A percentile compares a stretch with the other conserved stretches of the same genome.
Evolutionary conservation across 2,113 vertebrate species (phyloP).

Genomic region (Castor canadensis): DNA sequence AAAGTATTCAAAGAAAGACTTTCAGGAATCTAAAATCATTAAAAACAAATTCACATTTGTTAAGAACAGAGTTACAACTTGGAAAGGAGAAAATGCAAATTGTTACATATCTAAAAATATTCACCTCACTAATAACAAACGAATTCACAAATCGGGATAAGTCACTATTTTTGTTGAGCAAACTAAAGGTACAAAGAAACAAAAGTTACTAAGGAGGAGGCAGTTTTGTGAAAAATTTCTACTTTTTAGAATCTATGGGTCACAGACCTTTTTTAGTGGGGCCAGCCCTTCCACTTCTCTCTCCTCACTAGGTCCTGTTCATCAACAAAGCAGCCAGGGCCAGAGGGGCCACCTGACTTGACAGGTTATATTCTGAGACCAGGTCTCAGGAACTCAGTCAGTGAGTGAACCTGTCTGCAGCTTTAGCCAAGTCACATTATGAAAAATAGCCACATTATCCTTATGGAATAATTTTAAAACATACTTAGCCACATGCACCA

Average conservation of each 20-base stretch:
- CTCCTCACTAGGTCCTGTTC: not conserved
- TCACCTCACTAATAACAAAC: not conserved
- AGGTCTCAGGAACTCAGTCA: not conserved
- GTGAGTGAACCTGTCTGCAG: not conserved
- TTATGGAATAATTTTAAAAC: not conserved
- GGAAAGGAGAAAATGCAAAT: not conserved
- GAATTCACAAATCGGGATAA: not conserved
- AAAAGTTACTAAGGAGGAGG: not conserved
- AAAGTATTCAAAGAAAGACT: not conserved
- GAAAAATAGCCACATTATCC: not conserved
- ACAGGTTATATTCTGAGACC: not conserved
- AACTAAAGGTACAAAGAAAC: not conserved
- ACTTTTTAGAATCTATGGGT: not conserved
- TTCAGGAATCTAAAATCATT: not conserved
- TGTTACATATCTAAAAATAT: slow-evolving; percentile 5
- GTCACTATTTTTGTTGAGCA: not conserved
- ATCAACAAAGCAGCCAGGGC: not conserved
- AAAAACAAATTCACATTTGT: not conserved
- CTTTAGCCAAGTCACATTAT: not conserved
- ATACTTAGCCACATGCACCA: not conserved
- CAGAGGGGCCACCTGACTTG: not conserved
- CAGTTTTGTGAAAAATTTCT: not conserved
- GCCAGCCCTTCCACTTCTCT: not conserved
- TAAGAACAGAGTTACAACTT: not conserved
- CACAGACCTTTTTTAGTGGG: not conserved